Percentiles rank a stretch among this genome's conserved stretches.
These are phyloP conservation scores for Clusia tigrina DNA, from an alignment of 2,888 invertebrate species.

Conservation along the genomic window DNA sequence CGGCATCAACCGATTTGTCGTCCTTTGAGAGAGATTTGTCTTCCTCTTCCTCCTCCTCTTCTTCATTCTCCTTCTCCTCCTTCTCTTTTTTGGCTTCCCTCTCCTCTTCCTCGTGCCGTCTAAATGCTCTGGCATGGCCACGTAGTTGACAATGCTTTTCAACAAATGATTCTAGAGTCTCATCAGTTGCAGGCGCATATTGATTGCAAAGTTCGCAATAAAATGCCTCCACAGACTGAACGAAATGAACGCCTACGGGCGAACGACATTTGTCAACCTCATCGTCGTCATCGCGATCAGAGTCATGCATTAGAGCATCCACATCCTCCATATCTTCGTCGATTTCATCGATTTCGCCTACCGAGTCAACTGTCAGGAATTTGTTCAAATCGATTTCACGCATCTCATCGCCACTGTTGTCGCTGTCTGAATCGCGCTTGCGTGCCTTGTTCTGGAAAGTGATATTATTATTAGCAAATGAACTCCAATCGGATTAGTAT, in stretches of 20 bases:
- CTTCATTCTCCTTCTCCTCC: slow-evolving; percentile 51
- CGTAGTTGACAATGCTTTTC: slow-evolving; percentile 79
- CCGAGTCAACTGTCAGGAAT: slow-evolving; percentile 88
- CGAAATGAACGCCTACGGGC: slow-evolving; percentile 79
- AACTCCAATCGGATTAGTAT: not conserved
- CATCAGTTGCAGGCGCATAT: slow-evolving; percentile 71
- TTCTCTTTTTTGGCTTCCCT: slow-evolving; percentile 72
- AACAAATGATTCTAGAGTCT: slow-evolving; percentile 70
- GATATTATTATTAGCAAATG: slow-evolving; percentile 10
- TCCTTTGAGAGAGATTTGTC: slow-evolving; percentile 48
- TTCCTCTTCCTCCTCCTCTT: slow-evolving; percentile 72
- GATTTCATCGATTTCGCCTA: slow-evolving; percentile 81
- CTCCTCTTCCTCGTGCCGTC: slow-evolving; percentile 80
- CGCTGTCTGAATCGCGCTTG: slow-evolving; percentile 67
- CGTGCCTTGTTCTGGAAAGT: slow-evolving; percentile 68
- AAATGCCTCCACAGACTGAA: slow-evolving; percentile 79
- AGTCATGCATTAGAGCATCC: slow-evolving; percentile 65
- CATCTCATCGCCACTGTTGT: slow-evolving; percentile 71
- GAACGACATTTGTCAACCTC: slow-evolving; percentile 74
- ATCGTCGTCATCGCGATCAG: slow-evolving; percentile 68
- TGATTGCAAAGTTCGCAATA: slow-evolving; percentile 83
- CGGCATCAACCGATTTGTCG: slow-evolving; percentile 71
- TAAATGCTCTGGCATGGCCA: slow-evolving; percentile 78
- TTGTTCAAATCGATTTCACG: slow-evolving; percentile 82
- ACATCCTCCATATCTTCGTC: slow-evolving; percentile 66